Evolutionary conservation across 1,140 invertebrate genomes (phyloP).

Genomic region (Aphelenchoides fujianensis): DNA sequence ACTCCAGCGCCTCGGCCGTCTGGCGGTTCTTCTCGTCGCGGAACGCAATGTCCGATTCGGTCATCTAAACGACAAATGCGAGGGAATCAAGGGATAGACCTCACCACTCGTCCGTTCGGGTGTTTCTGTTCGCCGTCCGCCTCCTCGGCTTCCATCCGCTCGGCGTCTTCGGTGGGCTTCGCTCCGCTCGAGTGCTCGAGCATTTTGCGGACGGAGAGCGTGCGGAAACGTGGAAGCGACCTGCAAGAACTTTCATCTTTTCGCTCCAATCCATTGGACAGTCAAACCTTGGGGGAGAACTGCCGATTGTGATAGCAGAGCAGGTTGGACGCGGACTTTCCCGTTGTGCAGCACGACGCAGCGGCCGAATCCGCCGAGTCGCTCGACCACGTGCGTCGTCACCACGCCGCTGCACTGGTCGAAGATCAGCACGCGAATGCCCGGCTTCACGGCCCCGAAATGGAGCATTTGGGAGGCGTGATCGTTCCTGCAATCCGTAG

Average conservation of each 20-base stretch:
- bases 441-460: not conserved
- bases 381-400: not conserved
- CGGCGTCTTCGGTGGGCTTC: too few relatives aligned
- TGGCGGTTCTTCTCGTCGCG: too few relatives aligned
- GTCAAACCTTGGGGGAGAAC: too few relatives aligned
- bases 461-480: not conserved
- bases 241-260: too few relatives aligned
- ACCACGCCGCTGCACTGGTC: slow-evolving; percentile 19
- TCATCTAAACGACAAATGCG: too few relatives aligned
- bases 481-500: too few relatives aligned
- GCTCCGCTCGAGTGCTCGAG: not conserved
- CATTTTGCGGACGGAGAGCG: not conserved
- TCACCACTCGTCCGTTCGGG: too few relatives aligned
- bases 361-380: not conserved
- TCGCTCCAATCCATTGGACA: too few relatives aligned
- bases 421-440: not conserved
- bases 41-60: too few relatives aligned
- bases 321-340: not conserved
- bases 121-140: too few relatives aligned
- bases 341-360: slow-evolving; percentile 17
- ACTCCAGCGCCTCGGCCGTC: slow-evolving; percentile 9
- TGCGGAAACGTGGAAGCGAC: not conserved
- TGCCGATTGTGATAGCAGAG: slow-evolving; percentile 6
- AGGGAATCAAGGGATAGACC: too few relatives aligned
- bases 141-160: too few relatives aligned